Evolutionary conservation across 2,888 invertebrate species (phyloP).

Genomic region (Caenorhabditis sp.): DNA sequence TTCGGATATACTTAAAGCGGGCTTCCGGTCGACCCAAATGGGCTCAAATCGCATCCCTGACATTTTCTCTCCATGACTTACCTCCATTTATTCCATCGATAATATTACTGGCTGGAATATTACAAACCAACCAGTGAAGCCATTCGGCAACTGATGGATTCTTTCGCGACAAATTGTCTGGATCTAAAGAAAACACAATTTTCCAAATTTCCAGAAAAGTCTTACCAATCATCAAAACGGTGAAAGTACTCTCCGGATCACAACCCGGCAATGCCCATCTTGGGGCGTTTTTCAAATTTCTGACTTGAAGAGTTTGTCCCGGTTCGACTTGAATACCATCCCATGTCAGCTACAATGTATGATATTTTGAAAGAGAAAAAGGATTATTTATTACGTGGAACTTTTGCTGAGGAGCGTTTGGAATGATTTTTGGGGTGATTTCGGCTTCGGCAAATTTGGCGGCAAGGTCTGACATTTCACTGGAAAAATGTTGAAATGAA

Average conservation of each 20-base stretch:
- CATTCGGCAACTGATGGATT: conserved; percentile 71
- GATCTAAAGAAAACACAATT: conserved; percentile 54
- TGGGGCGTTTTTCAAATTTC: conserved; percentile 69
- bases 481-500: background rate
- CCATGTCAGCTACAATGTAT: conserved; percentile 61
- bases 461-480: conserved; percentile 59
- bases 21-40: too few relatives aligned
- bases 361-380: background rate
- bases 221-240: conserved; percentile 70
- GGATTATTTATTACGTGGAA: conserved; percentile 29
- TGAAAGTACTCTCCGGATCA: conserved; percentile 69
- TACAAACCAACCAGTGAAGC: conserved; percentile 70
- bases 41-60: too few relatives aligned
- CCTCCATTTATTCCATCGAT: conserved; percentile 71
- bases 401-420: conserved; percentile 62
- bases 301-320: conserved; percentile 60
- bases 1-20: too few relatives aligned
- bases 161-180: conserved; percentile 70
- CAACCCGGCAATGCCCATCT: conserved; percentile 54
- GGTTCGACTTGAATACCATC: conserved; percentile 69
- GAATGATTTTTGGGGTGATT: conserved; percentile 68
- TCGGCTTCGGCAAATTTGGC: conserved; percentile 64
- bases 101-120: conserved; percentile 70
- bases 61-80: too few relatives aligned
- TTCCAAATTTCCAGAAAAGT: too few relatives aligned